Base-by-base conservation (phyloP, 2,113 vertebrate genomes). In the Hemiprocne comata region DNA sequence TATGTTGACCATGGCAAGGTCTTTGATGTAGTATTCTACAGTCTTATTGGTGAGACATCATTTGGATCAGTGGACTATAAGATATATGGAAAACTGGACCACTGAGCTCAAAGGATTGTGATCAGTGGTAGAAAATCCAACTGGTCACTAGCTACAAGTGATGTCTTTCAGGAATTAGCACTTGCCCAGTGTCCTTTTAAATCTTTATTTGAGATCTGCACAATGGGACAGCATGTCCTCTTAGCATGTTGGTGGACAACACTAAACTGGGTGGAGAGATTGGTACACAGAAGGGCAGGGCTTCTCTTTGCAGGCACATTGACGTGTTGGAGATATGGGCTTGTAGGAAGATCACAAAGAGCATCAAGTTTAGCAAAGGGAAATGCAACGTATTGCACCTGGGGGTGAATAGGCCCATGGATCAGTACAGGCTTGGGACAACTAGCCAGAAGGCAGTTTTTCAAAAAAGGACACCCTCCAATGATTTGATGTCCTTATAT, bases 241-340 rank as follows among this genome's bases (percentile, higher is more conserved):
- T 58, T 8, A 65, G 17, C 31, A 8, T 44, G 18, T 14, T 50
- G 75, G 16, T 29, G 13, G 34, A 25, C 34, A 62, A 48, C 0
- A 0, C 3, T 70, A 50, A 62, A 50, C 13, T 34, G 6, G 16
- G 21, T 48, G 13, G 38, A 82, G 60, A 31, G 44, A 46, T 17
- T 38, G 29, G 24, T 48, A 24, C 1, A 1, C 29, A 34, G 40
- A 17, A 50, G 10, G n/a, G 20, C 31, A 48, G n/a, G 21, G 46
- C 25, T 73, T 44, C 42, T 78, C 5, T 53, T 72, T 1, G 0
- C 29, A 23, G 33, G 18, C 24, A 31, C 1, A 0, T 61, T 55
- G 24, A 40, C 17, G 6, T 34, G 29, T 19, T 85, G 44, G 58
- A 42, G 42, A 85, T 44, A 38, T 1, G 10, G 23, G 48, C 21